A percentile compares a stretch with the other conserved stretches of the same genome.
These are phyloP conservation scores for Drosophila pullipes DNA, from an alignment of 2,888 invertebrate species.

Conservation along the genomic window DNA sequence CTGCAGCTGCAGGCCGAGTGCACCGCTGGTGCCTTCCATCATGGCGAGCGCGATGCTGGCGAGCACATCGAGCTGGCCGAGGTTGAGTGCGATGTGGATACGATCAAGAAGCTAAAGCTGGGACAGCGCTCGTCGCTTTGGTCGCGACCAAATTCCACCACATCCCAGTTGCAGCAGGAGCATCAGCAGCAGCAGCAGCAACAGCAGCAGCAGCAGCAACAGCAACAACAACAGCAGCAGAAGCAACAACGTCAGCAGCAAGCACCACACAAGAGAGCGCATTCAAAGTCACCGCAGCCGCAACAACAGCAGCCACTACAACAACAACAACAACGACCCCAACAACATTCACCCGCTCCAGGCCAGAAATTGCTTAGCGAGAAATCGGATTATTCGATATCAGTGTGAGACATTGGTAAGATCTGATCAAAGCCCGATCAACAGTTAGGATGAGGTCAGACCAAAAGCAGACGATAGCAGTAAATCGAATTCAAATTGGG, in stretches of 20 bases:
- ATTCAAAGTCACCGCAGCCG: constrained; percentile 78
- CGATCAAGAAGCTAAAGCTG: constrained; percentile 90
- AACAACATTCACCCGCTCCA: constrained; percentile 84
- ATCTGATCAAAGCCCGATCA: constrained; percentile 70
- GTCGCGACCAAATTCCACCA: constrained; percentile 87
- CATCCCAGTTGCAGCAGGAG: constrained; percentile 82
- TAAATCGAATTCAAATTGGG: constrained; percentile 26
- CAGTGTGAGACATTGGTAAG: constrained; percentile 87
- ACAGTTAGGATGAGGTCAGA: constrained; percentile 63
- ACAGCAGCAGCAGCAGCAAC: constrained; percentile 70
- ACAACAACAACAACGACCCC: constrained; percentile 65
- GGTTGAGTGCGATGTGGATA: constrained; percentile 91
- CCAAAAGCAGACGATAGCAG: constrained; percentile 17
- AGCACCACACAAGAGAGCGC: constrained; percentile 69
- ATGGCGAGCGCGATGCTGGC: constrained; percentile 63
- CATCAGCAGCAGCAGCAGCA: constrained; percentile 77
- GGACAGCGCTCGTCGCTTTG: constrained; percentile 90
- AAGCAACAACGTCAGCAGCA: constrained; percentile 86
- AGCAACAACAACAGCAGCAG: constrained; percentile 63
- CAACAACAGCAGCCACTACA: constrained; percentile 78
- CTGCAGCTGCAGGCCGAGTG: constrained; percentile 87
- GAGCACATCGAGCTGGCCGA: constrained; percentile 88
- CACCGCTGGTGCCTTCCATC: constrained; percentile 79
- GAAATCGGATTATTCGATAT: constrained; percentile 91
- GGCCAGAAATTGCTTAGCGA: constrained; percentile 87